Percentiles rank a stretch among this genome's conserved stretches.
These are phyloP conservation scores for Pimpla rufipes DNA, from an alignment of 2,888 invertebrate genomes.

Conservation along the genomic window DNA sequence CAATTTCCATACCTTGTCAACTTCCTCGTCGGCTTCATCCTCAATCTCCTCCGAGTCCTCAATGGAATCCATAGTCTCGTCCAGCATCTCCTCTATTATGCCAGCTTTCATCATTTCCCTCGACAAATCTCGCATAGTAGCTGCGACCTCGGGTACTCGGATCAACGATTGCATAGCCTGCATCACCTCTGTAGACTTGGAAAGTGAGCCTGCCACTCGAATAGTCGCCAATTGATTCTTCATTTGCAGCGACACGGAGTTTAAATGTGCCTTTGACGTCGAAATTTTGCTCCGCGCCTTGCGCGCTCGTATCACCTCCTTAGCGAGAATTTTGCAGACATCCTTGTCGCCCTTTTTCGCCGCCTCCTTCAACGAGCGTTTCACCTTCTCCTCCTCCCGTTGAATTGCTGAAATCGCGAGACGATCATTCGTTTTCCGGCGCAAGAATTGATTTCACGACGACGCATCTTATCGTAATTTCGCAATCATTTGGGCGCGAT, in stretches of 20 bases:
- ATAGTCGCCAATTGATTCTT: slow-evolving; percentile 99
- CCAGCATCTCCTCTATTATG: slow-evolving; percentile 99
- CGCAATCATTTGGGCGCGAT: slow-evolving; percentile 14
- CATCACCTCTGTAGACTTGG: slow-evolving; percentile 99
- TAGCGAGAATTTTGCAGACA: slow-evolving; percentile 96
- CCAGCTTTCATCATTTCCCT: slow-evolving; percentile 99
- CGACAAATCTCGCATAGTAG: slow-evolving; percentile 98
- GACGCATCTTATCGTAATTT: background rate
- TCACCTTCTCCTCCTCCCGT: slow-evolving; percentile 98
- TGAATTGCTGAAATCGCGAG: slow-evolving; percentile 91
- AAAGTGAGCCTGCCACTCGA: slow-evolving; percentile 95
- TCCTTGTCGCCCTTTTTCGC: slow-evolving; percentile 98
- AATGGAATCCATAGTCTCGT: slow-evolving; percentile 97
- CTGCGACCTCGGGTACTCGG: slow-evolving; percentile 96
- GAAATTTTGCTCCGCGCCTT: slow-evolving; percentile 96
- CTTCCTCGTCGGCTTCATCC: slow-evolving; percentile 97
- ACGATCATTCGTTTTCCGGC: background rate
- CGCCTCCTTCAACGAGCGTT: slow-evolving; percentile 96
- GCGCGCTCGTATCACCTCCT: slow-evolving; percentile 95
- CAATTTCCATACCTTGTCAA: slow-evolving; percentile 90
- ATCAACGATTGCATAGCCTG: slow-evolving; percentile 97
- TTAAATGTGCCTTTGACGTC: slow-evolving; percentile 98
- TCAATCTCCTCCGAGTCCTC: slow-evolving; percentile 98
- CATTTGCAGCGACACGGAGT: slow-evolving; percentile 98
- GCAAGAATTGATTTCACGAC: background rate